Evolutionary conservation across 2,888 invertebrate species (phyloP).

Genomic region (Brachylomia viminalis): DNA sequence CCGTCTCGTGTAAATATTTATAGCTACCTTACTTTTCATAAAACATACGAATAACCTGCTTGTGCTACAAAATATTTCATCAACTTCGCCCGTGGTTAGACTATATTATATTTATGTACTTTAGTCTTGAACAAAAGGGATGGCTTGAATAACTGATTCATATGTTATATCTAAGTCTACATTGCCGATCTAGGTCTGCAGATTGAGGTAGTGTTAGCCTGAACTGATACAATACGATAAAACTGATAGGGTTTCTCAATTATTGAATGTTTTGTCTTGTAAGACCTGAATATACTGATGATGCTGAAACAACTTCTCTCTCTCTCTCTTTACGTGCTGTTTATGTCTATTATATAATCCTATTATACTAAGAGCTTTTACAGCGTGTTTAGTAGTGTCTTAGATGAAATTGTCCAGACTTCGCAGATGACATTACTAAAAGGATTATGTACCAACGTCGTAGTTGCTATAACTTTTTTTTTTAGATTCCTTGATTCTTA

Average conservation of each 20-base stretch:
- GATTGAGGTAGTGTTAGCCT: neutral
- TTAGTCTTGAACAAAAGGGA: conserved; percentile 42
- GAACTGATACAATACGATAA: conserved; percentile 16
- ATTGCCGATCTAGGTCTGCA: conserved; percentile 11
- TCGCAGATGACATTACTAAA: neutral
- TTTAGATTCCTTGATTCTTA: neutral
- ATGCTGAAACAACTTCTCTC: no score
- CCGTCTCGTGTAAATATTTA: conserved; percentile 30
- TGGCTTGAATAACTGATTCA: conserved; percentile 53
- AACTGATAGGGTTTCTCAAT: neutral
- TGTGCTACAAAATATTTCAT: conserved; percentile 52
- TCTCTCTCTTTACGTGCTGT: no score
- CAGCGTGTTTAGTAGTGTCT: neutral
- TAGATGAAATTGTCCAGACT: neutral
- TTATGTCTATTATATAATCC: no score
- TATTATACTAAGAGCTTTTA: neutral
- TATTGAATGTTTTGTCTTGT: neutral
- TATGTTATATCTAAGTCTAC: conserved; percentile 12
- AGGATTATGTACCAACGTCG: no score
- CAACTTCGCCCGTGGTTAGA: conserved; percentile 21
- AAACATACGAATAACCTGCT: conserved; percentile 20
- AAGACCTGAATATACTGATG: neutral
- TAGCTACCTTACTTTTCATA: conserved; percentile 26
- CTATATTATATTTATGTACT: conserved; percentile 10
- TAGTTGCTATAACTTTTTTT: neutral